phyloP scores from a whole-genome alignment of 2,888 invertebrate species.

The Drosophila birchii region DNA sequence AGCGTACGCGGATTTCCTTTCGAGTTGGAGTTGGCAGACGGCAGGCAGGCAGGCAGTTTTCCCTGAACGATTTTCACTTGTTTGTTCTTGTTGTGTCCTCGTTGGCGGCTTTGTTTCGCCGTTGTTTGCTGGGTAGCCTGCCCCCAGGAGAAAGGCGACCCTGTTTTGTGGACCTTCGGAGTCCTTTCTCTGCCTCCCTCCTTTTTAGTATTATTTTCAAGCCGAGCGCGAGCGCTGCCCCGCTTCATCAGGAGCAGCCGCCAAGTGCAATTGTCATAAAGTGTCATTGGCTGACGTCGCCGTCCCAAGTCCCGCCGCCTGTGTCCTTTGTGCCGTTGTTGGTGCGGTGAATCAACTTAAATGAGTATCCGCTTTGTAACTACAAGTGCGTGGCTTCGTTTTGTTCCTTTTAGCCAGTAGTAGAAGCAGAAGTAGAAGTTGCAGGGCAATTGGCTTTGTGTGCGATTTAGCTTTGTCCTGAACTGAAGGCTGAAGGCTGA shows the following conservation, averaged over 20 bases:
- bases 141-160: conserved; percentile 31
- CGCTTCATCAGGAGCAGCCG: conserved; percentile 53
- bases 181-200: not conserved
- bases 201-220: conserved; percentile 3
- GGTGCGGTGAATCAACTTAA: conserved; percentile 81
- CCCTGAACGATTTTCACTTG: conserved; percentile 78
- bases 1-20: conserved; percentile 66
- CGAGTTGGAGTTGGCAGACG: conserved; percentile 58
- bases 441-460: conserved; percentile 69
- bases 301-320: conserved; percentile 18
- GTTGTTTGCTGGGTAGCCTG: conserved; percentile 13
- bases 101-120: conserved; percentile 36
- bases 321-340: conserved; percentile 52
- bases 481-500: conserved; percentile 1
- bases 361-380: conserved; percentile 80
- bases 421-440: conserved; percentile 28
- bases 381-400: conserved; percentile 58
- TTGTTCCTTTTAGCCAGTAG: conserved; percentile 30
- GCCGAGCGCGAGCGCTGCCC: not conserved
- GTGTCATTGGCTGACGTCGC: conserved; percentile 80
- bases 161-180: conserved; percentile 21
- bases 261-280: conserved; percentile 82
- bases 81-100: conserved; percentile 49
- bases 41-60: conserved; percentile 55
- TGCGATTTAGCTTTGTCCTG: conserved; percentile 65